These are phyloP conservation scores for Anguilla pacifica DNA, from an alignment of 2,797 vertebrate genomes.

Conservation along the genomic window DNA sequence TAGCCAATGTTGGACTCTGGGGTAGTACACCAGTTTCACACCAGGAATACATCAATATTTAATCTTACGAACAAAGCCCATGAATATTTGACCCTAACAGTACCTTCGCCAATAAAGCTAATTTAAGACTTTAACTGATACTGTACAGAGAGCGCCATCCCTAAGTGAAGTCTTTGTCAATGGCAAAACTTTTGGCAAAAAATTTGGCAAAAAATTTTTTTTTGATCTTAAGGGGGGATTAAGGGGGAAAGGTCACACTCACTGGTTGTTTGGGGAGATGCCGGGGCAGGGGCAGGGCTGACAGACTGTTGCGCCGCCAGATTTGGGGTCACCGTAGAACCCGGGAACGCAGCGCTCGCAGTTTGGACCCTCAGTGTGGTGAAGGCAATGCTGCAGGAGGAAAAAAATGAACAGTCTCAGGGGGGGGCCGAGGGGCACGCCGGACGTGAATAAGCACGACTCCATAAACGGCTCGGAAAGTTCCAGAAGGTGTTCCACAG, in stretches of 20 bases:
- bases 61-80: neutral
- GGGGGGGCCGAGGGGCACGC: neutral
- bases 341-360: conserved; percentile 86
- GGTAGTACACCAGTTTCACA: neutral
- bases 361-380: conserved; percentile 83
- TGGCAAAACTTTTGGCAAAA: neutral
- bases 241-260: conserved; percentile 56
- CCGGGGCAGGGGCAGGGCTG: conserved; percentile 86
- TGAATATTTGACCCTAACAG: neutral
- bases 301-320: conserved; percentile 76
- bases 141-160: neutral
- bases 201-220: neutral
- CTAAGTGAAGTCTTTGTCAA: neutral
- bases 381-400: conserved; percentile 79
- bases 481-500: neutral
- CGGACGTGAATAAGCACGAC: neutral
- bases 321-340: conserved; percentile 85
- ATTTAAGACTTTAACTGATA: neutral
- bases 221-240: neutral
- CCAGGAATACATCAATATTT: neutral
- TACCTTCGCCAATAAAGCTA: neutral
- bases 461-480: neutral
- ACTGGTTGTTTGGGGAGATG: conserved; percentile 74
- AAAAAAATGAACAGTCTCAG: conserved; percentile 8
- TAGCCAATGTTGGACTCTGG: neutral